These are phyloP conservation scores for Phasianus colchicus DNA, from an alignment of 2,113 vertebrate species.

Conservation along the genomic window DNA sequence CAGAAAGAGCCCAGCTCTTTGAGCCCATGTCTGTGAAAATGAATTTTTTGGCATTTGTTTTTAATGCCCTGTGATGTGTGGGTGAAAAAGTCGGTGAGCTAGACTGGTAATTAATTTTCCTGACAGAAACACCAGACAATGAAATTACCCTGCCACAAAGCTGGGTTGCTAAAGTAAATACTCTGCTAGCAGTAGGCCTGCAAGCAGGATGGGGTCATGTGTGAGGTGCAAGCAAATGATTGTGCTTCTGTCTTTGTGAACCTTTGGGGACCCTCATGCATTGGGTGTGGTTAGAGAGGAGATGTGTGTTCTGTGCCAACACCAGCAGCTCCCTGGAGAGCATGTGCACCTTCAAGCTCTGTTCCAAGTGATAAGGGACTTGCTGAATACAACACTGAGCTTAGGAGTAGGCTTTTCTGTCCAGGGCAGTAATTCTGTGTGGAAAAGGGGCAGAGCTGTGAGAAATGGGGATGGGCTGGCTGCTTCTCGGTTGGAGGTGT, in stretches of 20 bases:
- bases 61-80: slow-evolving; percentile 66
- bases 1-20: neutral
- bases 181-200: slow-evolving; percentile 39
- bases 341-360: neutral
- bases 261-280: fast-evolving
- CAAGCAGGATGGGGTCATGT: neutral
- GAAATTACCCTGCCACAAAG: slow-evolving; percentile 69
- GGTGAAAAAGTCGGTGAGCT: slow-evolving; percentile 54
- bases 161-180: slow-evolving; percentile 70
- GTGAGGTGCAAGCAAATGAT: slow-evolving; percentile 18
- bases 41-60: slow-evolving; percentile 59
- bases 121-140: slow-evolving; percentile 76
- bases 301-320: neutral
- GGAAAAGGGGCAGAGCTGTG: neutral
- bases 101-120: slow-evolving; percentile 74
- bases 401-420: neutral
- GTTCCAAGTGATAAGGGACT: neutral
- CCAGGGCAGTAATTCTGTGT: neutral
- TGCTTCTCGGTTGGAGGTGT: neutral
- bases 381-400: neutral
- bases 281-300: neutral
- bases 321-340: neutral
- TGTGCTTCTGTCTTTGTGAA: neutral
- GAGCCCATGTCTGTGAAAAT: slow-evolving; percentile 17
- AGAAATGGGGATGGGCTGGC: neutral